phyloP scores from a whole-genome alignment of 53 echinoderm and acorn worm species.

The Antedon mediterranea region DNA sequence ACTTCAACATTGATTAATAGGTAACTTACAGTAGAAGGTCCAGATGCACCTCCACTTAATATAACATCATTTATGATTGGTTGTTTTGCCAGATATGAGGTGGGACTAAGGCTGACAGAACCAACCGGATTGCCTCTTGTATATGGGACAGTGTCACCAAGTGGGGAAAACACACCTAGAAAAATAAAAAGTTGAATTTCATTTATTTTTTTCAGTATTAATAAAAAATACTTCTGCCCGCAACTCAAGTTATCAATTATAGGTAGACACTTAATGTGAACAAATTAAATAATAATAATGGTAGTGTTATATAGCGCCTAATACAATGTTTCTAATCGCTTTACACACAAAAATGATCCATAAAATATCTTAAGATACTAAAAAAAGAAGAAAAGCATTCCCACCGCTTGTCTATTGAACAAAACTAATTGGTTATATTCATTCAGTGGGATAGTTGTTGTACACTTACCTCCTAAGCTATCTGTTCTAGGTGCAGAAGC shows the following conservation, averaged over 20 bases:
- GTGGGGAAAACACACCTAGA: constrained; percentile 18
- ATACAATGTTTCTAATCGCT: too few relatives aligned
- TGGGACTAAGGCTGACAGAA: constrained; percentile 42
- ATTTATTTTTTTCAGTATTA: too few relatives aligned
- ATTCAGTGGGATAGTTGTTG: background rate
- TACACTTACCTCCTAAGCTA: background rate
- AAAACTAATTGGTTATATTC: background rate
- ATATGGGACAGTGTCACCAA: background rate
- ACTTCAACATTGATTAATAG: too few relatives aligned
- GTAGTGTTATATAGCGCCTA: too few relatives aligned
- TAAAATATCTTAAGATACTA: too few relatives aligned
- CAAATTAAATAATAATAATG: too few relatives aligned
- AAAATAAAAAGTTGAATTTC: too few relatives aligned
- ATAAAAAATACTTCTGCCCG: too few relatives aligned
- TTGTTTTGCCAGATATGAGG: constrained; percentile 20
- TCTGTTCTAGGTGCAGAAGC: constrained; percentile 3
- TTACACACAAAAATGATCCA: too few relatives aligned
- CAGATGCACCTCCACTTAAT: background rate
- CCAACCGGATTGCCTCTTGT: constrained; percentile 70
- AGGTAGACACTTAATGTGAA: too few relatives aligned
- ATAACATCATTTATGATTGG: constrained; percentile 4
- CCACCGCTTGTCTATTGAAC: background rate
- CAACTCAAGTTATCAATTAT: too few relatives aligned
- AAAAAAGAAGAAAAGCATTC: background rate
- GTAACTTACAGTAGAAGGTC: constrained; percentile 1